A percentile compares a stretch with the other conserved stretches of the same genome.
Conservation (phyloP, 2,888 invertebrate species). For the Sepiola atlantica region DNA sequence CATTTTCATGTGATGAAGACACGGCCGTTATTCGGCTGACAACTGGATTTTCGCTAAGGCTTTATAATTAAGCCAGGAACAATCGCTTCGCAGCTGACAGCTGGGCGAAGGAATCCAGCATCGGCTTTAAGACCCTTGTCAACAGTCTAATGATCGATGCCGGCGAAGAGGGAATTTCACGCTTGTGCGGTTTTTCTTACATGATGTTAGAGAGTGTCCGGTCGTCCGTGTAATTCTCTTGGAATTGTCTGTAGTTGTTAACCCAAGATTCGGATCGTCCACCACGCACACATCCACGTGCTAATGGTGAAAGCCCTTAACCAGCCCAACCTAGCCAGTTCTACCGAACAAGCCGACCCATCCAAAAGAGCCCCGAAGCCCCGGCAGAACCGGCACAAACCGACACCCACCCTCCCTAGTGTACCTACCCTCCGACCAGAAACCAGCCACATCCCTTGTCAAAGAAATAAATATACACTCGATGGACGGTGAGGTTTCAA, state of each 20-base stretch:
- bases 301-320: no score
- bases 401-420: not conserved
- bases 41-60: not conserved
- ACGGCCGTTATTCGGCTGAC: not conserved
- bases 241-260: conserved; percentile 32
- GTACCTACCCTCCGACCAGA: not conserved
- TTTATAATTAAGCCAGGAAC: not conserved
- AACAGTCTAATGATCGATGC: not conserved
- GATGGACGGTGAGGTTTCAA: not conserved
- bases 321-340: not conserved
- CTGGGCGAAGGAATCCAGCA: not conserved
- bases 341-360: not conserved
- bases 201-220: not conserved
- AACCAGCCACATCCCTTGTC: not conserved
- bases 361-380: not conserved
- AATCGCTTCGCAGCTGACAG: conserved; percentile 32
- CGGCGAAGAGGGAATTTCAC: not conserved
- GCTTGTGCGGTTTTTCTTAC: not conserved
- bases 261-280: not conserved
- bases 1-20: not conserved
- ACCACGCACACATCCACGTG: not conserved
- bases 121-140: not conserved
- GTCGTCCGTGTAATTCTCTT: not conserved
- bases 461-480: not conserved
- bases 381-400: not conserved